Base-by-base conservation (phyloP, 1,140 invertebrate species). In the Hylaeus volcanicus region DNA sequence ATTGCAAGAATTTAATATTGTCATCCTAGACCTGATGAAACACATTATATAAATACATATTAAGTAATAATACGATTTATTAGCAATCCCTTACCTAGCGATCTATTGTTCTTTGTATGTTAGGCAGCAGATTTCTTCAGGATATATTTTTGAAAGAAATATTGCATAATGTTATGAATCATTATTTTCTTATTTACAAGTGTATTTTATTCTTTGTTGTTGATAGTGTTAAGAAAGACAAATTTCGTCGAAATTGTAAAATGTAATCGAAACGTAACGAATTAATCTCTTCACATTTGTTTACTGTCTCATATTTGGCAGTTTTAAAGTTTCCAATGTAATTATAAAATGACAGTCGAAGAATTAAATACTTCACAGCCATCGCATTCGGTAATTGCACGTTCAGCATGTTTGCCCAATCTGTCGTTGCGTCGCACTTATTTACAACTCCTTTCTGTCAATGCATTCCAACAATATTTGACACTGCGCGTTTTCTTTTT, bases 341-440 rank as follows among this genome's bases (percentile, higher is more conserved):
- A 68, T 37, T 68, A 58, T 26, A 72, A 63, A 39, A 63, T 68
- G 41, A 78, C 8, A 63, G 15, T 73, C n/a, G n/a, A 64, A 56
- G 6, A 65, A 73, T 53, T 73, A 72, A 53, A 73, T 56, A 37
- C 11, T 58, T 79, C 37, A 74, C 71, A 79, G 71, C 55, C 53
- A n/a, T 60, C 55, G 41, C n/a, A 41, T 60, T 66, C 39, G n/a
- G 63, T 84, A 71, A 65, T 78, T 87, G 78, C 80, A 83, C 68
- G 51, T 79, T 68, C 60, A 74, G 76, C 77, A 39, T 70, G 39
- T 51, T 83, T 81, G 48, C n/a, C n/a, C 55, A 77, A 79, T 86
- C 69, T 77, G 66, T 68, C 71, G 43, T 83, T 87, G 65, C 71
- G 64, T 66, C 74, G 72, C 74, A 74, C 66, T 78, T 85, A 81